These are phyloP conservation scores for Chloroclystis v-ata DNA, from an alignment of 2,888 invertebrate species.

Conservation along the genomic window DNA sequence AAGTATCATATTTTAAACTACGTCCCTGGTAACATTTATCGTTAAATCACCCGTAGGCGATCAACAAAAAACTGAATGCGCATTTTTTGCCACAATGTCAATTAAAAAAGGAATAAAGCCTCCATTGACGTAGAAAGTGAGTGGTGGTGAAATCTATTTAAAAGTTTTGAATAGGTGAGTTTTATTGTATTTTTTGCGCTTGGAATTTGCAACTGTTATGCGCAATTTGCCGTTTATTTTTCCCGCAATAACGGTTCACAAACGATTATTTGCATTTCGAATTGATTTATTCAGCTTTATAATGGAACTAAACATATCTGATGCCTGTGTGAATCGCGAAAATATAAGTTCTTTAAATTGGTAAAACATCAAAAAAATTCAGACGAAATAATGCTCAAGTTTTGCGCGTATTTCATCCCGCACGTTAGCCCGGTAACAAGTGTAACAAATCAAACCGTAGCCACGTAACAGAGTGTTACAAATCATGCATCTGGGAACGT, in stretches of 20 bases:
- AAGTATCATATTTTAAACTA: not conserved
- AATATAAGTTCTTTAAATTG: no score
- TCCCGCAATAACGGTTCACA: not conserved
- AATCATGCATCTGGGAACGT: conserved; percentile 42
- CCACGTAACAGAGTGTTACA: conserved; percentile 33
- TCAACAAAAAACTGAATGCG: conserved; percentile 27
- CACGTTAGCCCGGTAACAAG: conserved; percentile 37
- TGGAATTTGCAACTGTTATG: conserved; percentile 6
- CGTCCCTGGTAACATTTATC: conserved; percentile 9
- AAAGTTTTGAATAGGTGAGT: conserved; percentile 10
- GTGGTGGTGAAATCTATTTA: conserved; percentile 26
- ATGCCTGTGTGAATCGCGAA: no score
- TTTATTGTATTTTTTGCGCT: conserved; percentile 14
- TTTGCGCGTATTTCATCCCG: conserved; percentile 11
- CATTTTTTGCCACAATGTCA: conserved; percentile 24
- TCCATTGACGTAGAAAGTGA: conserved; percentile 26
- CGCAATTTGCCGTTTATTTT: not conserved
- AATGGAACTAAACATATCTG: no score
- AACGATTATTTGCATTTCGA: no score
- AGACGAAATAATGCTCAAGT: conserved; percentile 5
- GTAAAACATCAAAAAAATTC: conserved; percentile 1
- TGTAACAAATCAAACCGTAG: conserved; percentile 41
- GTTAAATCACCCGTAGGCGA: conserved; percentile 21
- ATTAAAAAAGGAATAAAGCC: conserved; percentile 20
- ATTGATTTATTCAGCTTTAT: no score